These are phyloP conservation scores for Diadophis punctatus DNA, from an alignment of 2,113 vertebrate genomes.

Conservation along the genomic window DNA sequence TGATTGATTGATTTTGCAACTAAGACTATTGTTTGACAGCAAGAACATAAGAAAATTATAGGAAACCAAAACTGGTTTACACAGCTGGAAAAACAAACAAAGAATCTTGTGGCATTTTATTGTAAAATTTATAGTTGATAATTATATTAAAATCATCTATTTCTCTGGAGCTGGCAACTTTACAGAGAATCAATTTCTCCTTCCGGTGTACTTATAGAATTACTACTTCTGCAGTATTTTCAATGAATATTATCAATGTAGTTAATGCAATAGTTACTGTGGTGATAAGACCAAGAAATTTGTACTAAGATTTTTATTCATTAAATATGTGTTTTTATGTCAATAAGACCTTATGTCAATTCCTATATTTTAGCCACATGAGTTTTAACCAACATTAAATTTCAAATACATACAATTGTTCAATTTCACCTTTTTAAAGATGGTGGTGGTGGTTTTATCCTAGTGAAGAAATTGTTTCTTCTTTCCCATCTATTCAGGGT, in stretches of 20 bases:
- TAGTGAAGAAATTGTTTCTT: slow-evolving; percentile 37
- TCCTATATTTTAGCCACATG: background rate
- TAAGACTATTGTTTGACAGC: slow-evolving; percentile 31
- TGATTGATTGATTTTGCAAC: slow-evolving; percentile 1
- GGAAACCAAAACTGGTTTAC: background rate
- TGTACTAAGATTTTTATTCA: background rate
- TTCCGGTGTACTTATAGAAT: background rate
- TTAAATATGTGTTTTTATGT: background rate
- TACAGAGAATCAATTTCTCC: background rate
- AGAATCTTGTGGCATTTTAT: background rate
- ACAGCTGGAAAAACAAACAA: background rate
- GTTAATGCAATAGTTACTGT: background rate
- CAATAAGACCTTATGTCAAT: background rate
- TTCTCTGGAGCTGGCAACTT: background rate
- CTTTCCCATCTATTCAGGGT: background rate
- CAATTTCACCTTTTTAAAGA: background rate
- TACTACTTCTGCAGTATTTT: background rate
- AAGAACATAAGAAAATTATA: background rate
- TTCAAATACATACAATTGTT: slow-evolving; percentile 6
- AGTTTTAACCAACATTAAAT: slow-evolving; percentile 8
- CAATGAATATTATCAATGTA: background rate
- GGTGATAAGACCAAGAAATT: background rate
- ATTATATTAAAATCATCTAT: background rate
- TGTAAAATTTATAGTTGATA: background rate
- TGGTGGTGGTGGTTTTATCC: background rate